phyloP scores from a whole-genome alignment of 2,888 invertebrate species.

The Gisinianus flammeolus region DNA sequence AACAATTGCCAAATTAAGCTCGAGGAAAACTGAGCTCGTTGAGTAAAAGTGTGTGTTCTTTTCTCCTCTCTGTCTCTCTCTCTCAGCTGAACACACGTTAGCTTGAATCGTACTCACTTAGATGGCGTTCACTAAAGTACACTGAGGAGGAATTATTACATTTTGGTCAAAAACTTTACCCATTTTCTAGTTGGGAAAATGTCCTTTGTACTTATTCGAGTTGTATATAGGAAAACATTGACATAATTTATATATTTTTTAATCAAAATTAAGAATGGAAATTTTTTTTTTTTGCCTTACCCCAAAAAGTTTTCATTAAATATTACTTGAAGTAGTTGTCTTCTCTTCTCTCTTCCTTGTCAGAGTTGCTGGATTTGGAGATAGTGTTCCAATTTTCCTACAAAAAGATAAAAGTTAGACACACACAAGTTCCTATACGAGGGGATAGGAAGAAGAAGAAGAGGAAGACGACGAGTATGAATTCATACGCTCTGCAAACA shows the following conservation, averaged over 20 bases:
- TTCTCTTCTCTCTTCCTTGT: constrained; percentile 6
- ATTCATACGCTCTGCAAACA: not conserved
- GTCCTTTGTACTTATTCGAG: not conserved
- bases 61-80: constrained; percentile 16
- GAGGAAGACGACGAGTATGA: not conserved
- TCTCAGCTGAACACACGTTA: not conserved
- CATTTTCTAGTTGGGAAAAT: not conserved
- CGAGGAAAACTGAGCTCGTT: constrained; percentile 45
- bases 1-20: constrained; percentile 50
- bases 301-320: constrained; percentile 7
- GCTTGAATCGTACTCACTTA: not conserved
- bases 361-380: not conserved
- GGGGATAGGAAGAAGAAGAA: not conserved
- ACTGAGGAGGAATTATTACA: not conserved
- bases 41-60: constrained; percentile 15
- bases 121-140: not conserved
- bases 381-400: not conserved
- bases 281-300: too few species aligned
- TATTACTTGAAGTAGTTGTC: not conserved
- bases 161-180: not conserved
- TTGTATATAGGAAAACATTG: not conserved
- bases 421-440: not conserved
- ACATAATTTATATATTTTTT: not conserved
- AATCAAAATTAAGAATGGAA: too few species aligned
- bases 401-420: not conserved